Percentiles rank a stretch among this genome's conserved stretches.
Conservation (phyloP, 2,797 vertebrate species). For the Parauchenoglanis ngamensis region DNA sequence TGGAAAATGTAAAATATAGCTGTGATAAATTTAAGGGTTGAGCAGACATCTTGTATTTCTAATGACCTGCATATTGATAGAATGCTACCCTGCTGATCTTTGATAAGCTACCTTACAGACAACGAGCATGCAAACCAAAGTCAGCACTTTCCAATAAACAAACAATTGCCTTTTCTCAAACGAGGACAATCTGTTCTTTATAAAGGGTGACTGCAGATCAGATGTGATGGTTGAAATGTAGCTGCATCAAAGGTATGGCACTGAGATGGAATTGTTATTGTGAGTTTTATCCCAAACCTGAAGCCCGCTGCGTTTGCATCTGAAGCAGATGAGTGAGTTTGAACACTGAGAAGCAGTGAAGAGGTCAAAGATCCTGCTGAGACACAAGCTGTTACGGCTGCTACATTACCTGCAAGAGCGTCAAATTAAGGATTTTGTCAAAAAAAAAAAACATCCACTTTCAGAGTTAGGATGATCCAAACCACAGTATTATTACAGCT, state of each 20-base stretch:
- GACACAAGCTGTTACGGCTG: constrained; percentile 75
- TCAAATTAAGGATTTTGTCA: constrained; percentile 58
- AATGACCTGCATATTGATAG: not conserved
- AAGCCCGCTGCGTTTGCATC: constrained; percentile 20
- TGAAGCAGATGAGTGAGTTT: constrained; percentile 42
- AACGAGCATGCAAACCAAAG: not conserved
- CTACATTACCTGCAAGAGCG: constrained; percentile 61
- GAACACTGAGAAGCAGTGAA: constrained; percentile 44
- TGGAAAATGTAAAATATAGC: not conserved
- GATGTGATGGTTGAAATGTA: not conserved
- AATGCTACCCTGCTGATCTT: not conserved
- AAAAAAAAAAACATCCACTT: constrained; percentile 28
- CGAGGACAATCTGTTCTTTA: not conserved
- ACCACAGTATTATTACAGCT: not conserved
- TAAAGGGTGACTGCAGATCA: not conserved
- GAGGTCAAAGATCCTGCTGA: constrained; percentile 75
- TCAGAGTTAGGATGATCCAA: constrained; percentile 5
- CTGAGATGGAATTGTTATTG: constrained; percentile 10
- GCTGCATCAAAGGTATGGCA: not conserved
- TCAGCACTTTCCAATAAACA: not conserved
- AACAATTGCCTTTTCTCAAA: not conserved
- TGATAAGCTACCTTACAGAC: not conserved
- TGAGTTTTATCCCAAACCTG: constrained; percentile 26
- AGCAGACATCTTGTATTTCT: not conserved
- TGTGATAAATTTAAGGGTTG: not conserved